phyloP scores from a whole-genome alignment of 2,113 vertebrate species.

The Vicugna pacos region DNA sequence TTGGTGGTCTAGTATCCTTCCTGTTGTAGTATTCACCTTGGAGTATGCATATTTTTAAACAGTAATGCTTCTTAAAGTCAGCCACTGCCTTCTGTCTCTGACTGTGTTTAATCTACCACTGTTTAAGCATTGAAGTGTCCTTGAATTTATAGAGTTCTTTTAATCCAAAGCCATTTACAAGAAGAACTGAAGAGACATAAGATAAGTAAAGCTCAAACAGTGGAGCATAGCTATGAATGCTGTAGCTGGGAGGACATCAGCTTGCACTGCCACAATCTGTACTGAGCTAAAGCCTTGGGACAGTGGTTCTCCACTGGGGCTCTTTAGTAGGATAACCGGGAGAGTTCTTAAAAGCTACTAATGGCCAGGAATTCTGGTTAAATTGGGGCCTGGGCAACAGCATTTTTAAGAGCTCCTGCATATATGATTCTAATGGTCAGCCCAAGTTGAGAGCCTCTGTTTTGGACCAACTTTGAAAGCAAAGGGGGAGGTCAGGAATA shows the following conservation, averaged over 20 bases:
- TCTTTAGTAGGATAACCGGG: not conserved
- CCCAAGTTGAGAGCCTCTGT: not conserved
- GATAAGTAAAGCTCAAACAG: not conserved
- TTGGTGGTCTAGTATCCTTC: constrained; percentile 11
- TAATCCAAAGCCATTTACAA: not conserved
- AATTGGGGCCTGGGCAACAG: not conserved
- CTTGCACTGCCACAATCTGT: not conserved
- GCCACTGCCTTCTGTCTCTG: constrained; percentile 40
- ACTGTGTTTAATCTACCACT: not conserved
- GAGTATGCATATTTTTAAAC: not conserved
- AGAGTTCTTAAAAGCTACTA: not conserved
- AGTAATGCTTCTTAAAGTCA: constrained; percentile 8
- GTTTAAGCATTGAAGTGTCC: constrained; percentile 3
- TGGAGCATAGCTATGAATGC: not conserved
- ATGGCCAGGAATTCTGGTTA: constrained; percentile 35
- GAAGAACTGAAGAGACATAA: constrained; percentile 39
- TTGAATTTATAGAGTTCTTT: constrained; percentile 21
- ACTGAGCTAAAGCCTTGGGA: not conserved
- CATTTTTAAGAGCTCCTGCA: not conserved
- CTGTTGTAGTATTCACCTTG: constrained; percentile 29
- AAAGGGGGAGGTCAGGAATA: not conserved
- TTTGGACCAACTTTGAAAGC: constrained; percentile 56
- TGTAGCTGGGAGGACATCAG: constrained; percentile 1
- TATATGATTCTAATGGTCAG: not conserved
- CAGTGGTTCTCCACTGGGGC: not conserved